Conservation (phyloP, 2,797 vertebrate genomes). For the Columba guinea region DNA sequence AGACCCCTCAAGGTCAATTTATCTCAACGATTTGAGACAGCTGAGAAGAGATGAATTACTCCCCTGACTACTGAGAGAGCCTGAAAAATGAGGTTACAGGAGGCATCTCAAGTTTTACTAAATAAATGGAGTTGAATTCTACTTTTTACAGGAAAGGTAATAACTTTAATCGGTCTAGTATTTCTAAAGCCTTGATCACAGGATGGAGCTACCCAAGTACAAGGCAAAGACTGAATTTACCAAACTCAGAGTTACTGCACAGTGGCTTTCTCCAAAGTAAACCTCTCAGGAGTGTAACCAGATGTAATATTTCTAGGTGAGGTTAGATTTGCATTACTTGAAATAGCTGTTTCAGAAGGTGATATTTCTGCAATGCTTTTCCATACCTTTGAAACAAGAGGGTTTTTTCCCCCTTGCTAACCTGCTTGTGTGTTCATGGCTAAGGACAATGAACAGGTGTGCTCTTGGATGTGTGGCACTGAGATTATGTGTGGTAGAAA, state of each 20-base stretch:
- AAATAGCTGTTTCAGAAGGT: background rate
- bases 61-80: background rate
- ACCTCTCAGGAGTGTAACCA: background rate
- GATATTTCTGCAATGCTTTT: background rate
- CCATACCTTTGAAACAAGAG: background rate
- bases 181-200: background rate
- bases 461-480: background rate
- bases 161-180: background rate
- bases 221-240: background rate
- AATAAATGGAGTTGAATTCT: background rate
- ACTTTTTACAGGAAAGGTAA: background rate
- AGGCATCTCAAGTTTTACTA: background rate
- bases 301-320: background rate
- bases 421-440: background rate
- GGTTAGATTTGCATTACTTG: background rate
- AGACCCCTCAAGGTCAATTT: background rate
- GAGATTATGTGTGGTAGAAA: background rate
- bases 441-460: background rate
- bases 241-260: background rate
- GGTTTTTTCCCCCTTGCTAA: fast-evolving
- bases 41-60: background rate
- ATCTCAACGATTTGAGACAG: background rate
- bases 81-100: background rate
- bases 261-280: background rate
- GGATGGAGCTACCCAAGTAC: background rate